These are phyloP conservation scores for Acestrorhynchus altus DNA, from an alignment of 2,797 vertebrate genomes.

Conservation along the genomic window DNA sequence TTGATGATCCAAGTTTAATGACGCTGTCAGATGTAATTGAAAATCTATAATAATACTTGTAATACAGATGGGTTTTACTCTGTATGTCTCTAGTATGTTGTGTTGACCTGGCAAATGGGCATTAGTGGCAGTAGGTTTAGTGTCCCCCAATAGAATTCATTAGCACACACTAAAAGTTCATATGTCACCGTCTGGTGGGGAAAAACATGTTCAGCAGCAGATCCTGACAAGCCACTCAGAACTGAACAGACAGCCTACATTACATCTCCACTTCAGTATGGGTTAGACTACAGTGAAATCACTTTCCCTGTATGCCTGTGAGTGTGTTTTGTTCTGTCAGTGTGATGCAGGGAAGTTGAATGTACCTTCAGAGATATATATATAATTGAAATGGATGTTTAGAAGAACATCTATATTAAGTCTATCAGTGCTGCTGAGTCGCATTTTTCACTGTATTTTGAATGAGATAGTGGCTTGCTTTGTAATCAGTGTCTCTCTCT, in stretches of 20 bases:
- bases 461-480: neutral
- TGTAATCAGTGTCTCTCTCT: neutral
- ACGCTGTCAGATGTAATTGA: neutral
- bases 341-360: conserved; percentile 10
- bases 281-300: neutral
- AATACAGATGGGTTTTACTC: neutral
- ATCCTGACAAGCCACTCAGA: neutral
- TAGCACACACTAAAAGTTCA: neutral
- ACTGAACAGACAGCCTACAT: neutral
- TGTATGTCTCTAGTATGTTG: conserved; percentile 5
- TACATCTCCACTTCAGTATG: neutral
- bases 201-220: neutral
- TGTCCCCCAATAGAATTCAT: neutral
- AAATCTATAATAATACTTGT: neutral
- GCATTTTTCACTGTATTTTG: neutral
- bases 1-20: no score
- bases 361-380: neutral
- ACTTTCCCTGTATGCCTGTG: neutral
- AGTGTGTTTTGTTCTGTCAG: neutral
- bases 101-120: neutral
- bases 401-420: neutral
- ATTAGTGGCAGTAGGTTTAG: neutral
- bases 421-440: neutral
- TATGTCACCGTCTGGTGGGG: neutral
- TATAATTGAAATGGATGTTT: neutral